Conservation (phyloP, 1,140 invertebrate genomes). For the Drosophila ogumai region DNA sequence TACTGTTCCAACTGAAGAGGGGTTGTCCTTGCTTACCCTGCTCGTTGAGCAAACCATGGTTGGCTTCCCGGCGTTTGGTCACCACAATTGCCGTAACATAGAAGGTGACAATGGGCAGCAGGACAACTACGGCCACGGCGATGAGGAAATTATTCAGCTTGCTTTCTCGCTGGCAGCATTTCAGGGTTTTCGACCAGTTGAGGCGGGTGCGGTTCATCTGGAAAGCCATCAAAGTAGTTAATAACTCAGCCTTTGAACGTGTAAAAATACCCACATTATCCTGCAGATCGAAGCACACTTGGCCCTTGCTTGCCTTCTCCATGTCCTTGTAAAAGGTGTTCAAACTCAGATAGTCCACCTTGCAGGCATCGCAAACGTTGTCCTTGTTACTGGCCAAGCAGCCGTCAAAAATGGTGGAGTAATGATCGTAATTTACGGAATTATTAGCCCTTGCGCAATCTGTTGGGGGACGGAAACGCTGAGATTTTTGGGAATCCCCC, state of each 20-base stretch:
- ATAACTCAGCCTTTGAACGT: not conserved
- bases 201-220: conserved; percentile 79
- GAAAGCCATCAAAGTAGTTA: not conserved
- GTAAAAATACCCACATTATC: conserved; percentile 50
- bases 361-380: conserved; percentile 41
- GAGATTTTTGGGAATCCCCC: not conserved
- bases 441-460: conserved; percentile 60
- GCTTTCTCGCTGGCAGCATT: conserved; percentile 72
- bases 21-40: conserved; percentile 4
- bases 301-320: conserved; percentile 61
- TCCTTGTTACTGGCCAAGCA: not conserved
- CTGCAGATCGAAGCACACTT: conserved; percentile 75
- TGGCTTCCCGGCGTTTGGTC: conserved; percentile 66
- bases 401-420: not conserved
- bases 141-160: conserved; percentile 47
- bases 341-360: conserved; percentile 44
- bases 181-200: conserved; percentile 67
- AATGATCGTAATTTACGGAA: conserved; percentile 10
- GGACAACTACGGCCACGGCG: conserved; percentile 39
- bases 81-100: conserved; percentile 52
- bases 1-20: accelerated
- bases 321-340: conserved; percentile 64
- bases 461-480: not conserved
- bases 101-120: conserved; percentile 62
- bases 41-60: conserved; percentile 67